A percentile compares a stretch with the other conserved stretches of the same genome.
Evolutionary conservation across 2,888 invertebrate species (phyloP).

Genomic region (Limnephilus rhombicus): DNA sequence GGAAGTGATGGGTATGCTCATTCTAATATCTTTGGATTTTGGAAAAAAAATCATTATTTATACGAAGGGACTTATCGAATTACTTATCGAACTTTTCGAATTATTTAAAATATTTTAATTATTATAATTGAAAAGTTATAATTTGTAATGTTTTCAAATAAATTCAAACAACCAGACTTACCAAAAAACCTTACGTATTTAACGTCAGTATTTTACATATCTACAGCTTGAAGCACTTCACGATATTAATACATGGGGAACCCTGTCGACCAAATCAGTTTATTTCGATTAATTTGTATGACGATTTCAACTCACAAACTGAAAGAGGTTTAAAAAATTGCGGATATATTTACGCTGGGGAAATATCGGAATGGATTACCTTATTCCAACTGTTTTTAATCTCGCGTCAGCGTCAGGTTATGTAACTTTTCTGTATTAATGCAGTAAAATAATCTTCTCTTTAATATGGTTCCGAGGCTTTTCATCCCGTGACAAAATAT

Average conservation of each 20-base stretch:
- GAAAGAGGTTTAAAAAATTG: not conserved
- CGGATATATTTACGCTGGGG: not conserved
- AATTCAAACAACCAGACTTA: not conserved
- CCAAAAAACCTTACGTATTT: not conserved
- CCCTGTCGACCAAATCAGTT: not conserved
- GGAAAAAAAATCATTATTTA: no score
- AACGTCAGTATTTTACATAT: not conserved
- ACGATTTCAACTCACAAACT: not conserved
- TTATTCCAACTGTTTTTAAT: not conserved
- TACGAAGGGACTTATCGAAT: no score
- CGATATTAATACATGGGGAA: no score
- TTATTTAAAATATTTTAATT: no score
- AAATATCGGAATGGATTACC: conserved; percentile 1
- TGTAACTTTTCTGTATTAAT: not conserved
- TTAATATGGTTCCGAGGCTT: not conserved
- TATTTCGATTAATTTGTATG: not conserved
- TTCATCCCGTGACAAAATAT: no score
- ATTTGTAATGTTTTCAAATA: not conserved
- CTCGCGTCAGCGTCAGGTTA: not conserved
- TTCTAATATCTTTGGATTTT: no score
- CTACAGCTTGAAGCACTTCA: no score
- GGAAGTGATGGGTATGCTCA: no score
- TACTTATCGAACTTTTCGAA: no score
- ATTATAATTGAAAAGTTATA: no score
- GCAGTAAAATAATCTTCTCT: not conserved